A percentile compares a stretch with the other conserved stretches of the same genome.
Evolutionary conservation across 1,140 invertebrate genomes (phyloP).

Genomic region (Hyles vespertilio): DNA sequence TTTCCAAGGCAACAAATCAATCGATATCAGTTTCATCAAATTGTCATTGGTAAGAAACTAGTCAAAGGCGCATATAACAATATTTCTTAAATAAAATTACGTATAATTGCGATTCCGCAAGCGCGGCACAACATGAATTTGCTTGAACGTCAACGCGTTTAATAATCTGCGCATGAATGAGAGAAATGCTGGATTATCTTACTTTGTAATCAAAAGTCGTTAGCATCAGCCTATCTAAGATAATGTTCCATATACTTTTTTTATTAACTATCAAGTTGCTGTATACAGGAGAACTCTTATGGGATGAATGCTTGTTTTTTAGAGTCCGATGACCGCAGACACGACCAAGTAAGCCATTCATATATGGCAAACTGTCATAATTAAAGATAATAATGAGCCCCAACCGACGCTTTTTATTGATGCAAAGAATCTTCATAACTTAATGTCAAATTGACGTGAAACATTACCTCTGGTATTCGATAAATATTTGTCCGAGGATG

Average conservation of each 20-base stretch:
- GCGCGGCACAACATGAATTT: not conserved
- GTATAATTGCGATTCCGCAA: not conserved
- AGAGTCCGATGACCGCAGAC: conserved; percentile 31
- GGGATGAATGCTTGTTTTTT: conserved; percentile 49
- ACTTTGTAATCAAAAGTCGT: conserved; percentile 30
- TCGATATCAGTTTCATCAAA: not conserved
- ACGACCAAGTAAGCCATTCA: conserved; percentile 56
- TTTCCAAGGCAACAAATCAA: not conserved
- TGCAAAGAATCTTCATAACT: conserved; percentile 63
- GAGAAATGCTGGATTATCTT: conserved; percentile 25
- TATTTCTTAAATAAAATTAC: no score
- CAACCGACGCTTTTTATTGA: conserved; percentile 52
- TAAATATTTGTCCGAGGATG: not conserved
- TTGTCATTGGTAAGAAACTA: no score
- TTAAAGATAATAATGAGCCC: conserved; percentile 70
- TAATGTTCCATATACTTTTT: conserved; percentile 51
- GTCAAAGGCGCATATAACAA: no score
- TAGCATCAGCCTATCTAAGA: conserved; percentile 44
- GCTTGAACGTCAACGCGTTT: not conserved
- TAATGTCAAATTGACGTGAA: conserved; percentile 50
- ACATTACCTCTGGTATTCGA: not conserved
- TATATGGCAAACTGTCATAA: conserved; percentile 73
- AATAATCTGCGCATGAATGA: conserved; percentile 14
- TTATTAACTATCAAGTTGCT: conserved; percentile 52
- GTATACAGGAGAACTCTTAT: conserved; percentile 47